phyloP scores from a whole-genome alignment of 2,797 vertebrate genomes.

The Sarcoramphus papa region DNA sequence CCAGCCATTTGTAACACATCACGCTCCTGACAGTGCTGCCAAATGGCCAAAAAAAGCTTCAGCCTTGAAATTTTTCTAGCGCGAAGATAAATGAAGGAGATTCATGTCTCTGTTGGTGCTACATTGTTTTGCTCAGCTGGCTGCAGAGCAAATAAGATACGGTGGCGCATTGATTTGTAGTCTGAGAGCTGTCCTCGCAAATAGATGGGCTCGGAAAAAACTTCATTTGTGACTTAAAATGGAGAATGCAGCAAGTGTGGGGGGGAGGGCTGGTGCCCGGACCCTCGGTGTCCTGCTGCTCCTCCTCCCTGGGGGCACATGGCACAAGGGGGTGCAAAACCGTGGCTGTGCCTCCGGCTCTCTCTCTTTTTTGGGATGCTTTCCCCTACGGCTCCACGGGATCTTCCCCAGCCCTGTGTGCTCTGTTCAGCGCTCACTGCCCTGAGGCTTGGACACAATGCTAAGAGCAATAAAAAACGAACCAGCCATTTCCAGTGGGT shows the following conservation, averaged over 20 bases:
- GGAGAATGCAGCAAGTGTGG: background rate
- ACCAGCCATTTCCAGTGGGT: accelerated
- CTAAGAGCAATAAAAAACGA: background rate
- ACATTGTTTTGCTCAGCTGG: slow-evolving; percentile 53
- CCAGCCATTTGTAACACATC: slow-evolving; percentile 4
- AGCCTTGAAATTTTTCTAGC: slow-evolving; percentile 26
- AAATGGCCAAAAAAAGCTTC: background rate
- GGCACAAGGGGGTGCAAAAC: background rate
- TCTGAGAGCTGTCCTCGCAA: background rate
- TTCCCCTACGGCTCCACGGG: accelerated
- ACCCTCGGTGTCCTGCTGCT: accelerated
- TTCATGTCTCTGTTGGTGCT: slow-evolving; percentile 43
- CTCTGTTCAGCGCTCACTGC: background rate
- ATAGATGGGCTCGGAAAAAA: slow-evolving; percentile 6
- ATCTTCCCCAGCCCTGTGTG: accelerated
- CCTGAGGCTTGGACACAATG: accelerated
- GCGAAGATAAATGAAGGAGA: slow-evolving; percentile 52
- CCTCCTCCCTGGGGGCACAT: accelerated
- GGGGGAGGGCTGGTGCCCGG: background rate
- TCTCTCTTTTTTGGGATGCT: background rate
- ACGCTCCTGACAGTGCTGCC: background rate
- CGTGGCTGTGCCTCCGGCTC: background rate
- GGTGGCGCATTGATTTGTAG: slow-evolving; percentile 29
- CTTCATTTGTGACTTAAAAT: background rate
- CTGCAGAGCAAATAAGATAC: slow-evolving; percentile 43